Percentiles rank a stretch among this genome's conserved stretches.
Conservation (phyloP, 2,113 vertebrate species). For the Apaloderma vittatum region DNA sequence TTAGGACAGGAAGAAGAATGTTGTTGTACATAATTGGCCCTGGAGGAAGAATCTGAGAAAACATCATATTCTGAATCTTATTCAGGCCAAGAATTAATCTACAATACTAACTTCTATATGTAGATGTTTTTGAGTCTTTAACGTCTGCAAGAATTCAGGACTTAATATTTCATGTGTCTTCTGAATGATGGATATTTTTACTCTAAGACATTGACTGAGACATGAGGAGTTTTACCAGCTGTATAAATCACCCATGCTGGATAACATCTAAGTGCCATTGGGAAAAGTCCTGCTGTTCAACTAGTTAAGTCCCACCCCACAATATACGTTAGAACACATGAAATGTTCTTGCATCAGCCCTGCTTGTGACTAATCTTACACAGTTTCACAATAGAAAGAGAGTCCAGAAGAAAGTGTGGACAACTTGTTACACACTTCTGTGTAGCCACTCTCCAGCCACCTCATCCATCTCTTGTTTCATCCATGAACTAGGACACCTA, state of each 20-base stretch:
- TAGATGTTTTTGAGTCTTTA: neutral
- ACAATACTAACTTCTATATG: neutral
- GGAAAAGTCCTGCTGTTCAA: neutral
- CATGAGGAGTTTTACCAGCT: neutral
- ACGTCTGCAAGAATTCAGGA: neutral
- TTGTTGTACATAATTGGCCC: neutral
- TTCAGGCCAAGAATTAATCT: neutral
- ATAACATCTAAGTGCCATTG: neutral
- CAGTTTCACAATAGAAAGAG: neutral
- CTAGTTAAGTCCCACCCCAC: neutral
- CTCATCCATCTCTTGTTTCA: neutral
- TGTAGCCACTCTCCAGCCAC: neutral
- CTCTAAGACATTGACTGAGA: neutral
- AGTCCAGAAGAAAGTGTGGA: neutral
- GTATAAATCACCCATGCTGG: neutral
- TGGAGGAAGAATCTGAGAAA: neutral
- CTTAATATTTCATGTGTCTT: neutral
- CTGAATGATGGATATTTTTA: neutral
- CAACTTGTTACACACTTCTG: accelerated
- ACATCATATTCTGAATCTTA: neutral
- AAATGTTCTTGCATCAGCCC: neutral
- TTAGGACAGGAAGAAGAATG: neutral
- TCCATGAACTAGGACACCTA: neutral
- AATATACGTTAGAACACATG: neutral
- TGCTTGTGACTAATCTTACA: neutral